A percentile compares a stretch with the other conserved stretches of the same genome.
These are phyloP conservation scores for Xiphias gladius DNA, from an alignment of 2,113 vertebrate genomes.

Conservation along the genomic window DNA sequence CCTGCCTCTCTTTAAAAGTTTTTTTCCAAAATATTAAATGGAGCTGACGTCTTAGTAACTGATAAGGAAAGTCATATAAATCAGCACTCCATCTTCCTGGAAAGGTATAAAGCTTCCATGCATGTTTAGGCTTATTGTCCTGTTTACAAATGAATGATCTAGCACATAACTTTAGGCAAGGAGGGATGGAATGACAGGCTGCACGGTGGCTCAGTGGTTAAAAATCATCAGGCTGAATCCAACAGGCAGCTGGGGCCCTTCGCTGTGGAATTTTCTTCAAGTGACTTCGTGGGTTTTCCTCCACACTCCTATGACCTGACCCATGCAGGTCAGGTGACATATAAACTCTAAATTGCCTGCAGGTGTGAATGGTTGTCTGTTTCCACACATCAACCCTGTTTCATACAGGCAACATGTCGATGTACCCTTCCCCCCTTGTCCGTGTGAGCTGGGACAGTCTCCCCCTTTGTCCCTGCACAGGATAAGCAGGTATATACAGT, in stretches of 20 bases:
- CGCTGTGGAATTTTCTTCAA: background rate
- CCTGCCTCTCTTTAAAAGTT: background rate
- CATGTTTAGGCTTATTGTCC: background rate
- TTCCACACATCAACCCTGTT: background rate
- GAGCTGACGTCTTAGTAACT: background rate
- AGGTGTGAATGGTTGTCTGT: background rate
- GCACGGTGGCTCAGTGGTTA: too few relatives aligned
- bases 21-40: background rate
- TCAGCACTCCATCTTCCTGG: background rate
- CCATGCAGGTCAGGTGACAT: background rate
- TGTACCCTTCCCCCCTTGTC: background rate
- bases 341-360: background rate
- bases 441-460: background rate
- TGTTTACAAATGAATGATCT: background rate
- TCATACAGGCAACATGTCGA: background rate
- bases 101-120: background rate
- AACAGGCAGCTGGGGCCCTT: background rate
- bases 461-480: background rate
- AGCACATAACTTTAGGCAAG: background rate
- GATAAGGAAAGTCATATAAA: background rate
- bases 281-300: background rate
- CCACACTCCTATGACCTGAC: background rate
- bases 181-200: background rate
- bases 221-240: background rate
- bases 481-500: background rate